phyloP scores from a whole-genome alignment of 2,888 invertebrate species.

The Scelioninae gen. 1 region DNA sequence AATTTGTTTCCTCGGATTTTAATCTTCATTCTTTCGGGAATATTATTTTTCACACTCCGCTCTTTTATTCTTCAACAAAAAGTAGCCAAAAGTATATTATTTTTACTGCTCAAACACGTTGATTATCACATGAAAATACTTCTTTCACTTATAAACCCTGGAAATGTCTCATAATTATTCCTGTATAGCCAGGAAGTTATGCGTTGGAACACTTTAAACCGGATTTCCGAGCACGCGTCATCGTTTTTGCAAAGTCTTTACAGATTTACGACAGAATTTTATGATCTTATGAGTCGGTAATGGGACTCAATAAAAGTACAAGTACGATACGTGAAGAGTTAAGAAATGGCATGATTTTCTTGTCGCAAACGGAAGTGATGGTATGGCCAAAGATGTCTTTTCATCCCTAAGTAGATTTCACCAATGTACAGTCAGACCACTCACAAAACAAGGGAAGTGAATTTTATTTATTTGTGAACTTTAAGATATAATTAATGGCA shows the following conservation, averaged over 20 bases:
- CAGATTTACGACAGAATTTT: conserved; percentile 46
- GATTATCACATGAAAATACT: neutral
- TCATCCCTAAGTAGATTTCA: conserved; percentile 47
- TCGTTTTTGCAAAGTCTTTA: conserved; percentile 23
- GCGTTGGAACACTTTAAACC: conserved; percentile 18
- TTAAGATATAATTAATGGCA: neutral
- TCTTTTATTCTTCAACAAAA: neutral
- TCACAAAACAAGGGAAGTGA: neutral
- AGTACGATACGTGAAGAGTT: conserved; percentile 56
- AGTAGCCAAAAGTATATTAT: too few species aligned
- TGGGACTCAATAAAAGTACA: conserved; percentile 41
- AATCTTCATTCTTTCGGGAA: conserved; percentile 4
- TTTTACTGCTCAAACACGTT: neutral
- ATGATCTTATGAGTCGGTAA: conserved; percentile 46
- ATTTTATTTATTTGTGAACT: neutral
- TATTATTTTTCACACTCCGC: conserved; percentile 8
- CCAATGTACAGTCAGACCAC: conserved; percentile 26
- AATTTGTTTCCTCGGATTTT: conserved; percentile 35
- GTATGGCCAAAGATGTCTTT: conserved; percentile 16
- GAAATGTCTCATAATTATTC: conserved; percentile 1
- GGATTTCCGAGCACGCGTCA: conserved; percentile 36
- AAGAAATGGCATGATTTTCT: conserved; percentile 51
- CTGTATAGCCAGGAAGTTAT: neutral
- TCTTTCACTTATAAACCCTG: neutral
- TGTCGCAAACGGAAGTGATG: neutral